Evolutionary conservation across 2,797 vertebrate species (phyloP).

Genomic region (Sebastiscus albofasciatus): DNA sequence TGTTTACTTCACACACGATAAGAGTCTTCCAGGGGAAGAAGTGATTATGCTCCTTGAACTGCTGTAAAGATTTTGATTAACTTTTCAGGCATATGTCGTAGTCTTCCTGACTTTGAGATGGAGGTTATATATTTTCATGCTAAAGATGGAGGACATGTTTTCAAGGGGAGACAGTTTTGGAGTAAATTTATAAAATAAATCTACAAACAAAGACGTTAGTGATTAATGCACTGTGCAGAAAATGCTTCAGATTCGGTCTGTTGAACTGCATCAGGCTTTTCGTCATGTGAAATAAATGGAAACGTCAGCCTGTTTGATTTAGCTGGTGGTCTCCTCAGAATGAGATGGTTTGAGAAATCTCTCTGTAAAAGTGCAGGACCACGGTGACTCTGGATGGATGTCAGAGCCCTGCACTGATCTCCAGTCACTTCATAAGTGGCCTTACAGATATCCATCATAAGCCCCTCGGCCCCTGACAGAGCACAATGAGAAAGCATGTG

Average conservation of each 20-base stretch:
- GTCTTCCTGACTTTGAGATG: background rate
- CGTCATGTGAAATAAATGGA: background rate
- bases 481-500: background rate
- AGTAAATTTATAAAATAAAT: background rate
- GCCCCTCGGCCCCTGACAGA: background rate
- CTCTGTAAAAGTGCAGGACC: background rate
- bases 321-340: background rate
- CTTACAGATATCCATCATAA: conserved; percentile 31
- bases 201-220: background rate
- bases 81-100: background rate
- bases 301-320: conserved; percentile 7
- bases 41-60: background rate
- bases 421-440: conserved; percentile 7
- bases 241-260: background rate
- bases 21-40: background rate
- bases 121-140: background rate
- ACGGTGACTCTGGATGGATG: conserved; percentile 32
- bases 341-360: background rate
- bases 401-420: conserved; percentile 1
- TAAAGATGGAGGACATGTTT: background rate
- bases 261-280: background rate
- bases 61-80: background rate
- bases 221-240: background rate
- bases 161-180: background rate
- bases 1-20: too few relatives aligned